These are phyloP conservation scores for Cladorhizidae sp. DNA, from an alignment of 37 sponge, comb jelly and placozoan species.

Conservation along the genomic window DNA sequence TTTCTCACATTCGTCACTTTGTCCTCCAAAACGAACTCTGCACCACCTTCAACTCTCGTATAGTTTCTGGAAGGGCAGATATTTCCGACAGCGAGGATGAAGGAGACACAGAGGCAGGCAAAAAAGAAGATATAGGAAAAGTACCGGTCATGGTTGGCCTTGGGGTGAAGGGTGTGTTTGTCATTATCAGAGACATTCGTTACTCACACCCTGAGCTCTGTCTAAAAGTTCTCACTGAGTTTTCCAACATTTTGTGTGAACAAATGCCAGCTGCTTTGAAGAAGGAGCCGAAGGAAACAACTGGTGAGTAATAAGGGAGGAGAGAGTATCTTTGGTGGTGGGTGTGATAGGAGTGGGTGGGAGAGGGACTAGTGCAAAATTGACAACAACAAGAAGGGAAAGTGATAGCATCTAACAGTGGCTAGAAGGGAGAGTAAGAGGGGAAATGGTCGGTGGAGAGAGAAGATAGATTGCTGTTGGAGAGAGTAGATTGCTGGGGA, in stretches of 20 bases:
- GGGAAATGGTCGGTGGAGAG: too few species aligned
- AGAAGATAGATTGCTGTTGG: too few species aligned
- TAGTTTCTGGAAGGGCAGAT: conserved; percentile 1
- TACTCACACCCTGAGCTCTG: conserved; percentile 77
- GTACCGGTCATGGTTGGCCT: conserved; percentile 78
- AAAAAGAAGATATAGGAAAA: conserved; percentile 33
- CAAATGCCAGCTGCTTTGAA: conserved; percentile 67
- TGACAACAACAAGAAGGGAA: too few species aligned
- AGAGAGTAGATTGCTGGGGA: background rate
- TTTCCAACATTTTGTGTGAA: conserved; percentile 79
- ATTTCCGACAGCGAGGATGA: conserved; percentile 36
- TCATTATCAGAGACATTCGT: conserved; percentile 80
- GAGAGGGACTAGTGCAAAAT: background rate
- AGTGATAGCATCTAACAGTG: background rate
- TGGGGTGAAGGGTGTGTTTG: conserved; percentile 85
- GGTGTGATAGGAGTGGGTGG: background rate
- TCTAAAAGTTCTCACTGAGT: conserved; percentile 66
- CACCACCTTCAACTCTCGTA: conserved; percentile 61
- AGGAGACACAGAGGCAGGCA: conserved; percentile 32
- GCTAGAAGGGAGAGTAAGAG: too few species aligned
- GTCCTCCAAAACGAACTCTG: conserved; percentile 74
- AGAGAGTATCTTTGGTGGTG: background rate
- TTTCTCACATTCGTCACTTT: conserved; percentile 69
- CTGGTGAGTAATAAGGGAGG: conserved; percentile 30
- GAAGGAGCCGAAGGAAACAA: conserved; percentile 79